Evolutionary conservation across 2,888 invertebrate genomes (phyloP), one percentile per base, ranked within the genome.

Genomic region (Saturnia pavonia): DNA sequence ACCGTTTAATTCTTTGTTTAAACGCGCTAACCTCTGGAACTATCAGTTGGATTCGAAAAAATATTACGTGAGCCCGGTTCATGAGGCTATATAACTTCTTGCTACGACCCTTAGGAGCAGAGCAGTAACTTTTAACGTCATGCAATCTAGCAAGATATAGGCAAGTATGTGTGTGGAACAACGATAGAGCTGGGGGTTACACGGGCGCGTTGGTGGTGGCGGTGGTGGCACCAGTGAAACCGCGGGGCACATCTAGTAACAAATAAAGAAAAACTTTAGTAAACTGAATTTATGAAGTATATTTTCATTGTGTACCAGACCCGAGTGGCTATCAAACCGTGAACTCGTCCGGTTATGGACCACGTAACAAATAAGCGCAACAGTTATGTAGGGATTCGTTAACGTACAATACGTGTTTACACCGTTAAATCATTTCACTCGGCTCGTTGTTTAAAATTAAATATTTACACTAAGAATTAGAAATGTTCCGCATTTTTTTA

Each of bases 321-420:
- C 6, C 27, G 4, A 68, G 72, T 72, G 71, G 73, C 68, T 70
- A 70, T 60, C 70, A 68, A 75, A 70, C 76, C 80, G 75, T 80
- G 80, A 77, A 77, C 72, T 48, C 73, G 69, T 69, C 51, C 45
- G 63, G 75, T 68, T 40, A 27, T 63, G 63, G 14, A 69, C 75
- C 75, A 77, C 79, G 79, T 77, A 82, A 83, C 75, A 69, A 60
- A 70, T 34, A 65, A 76, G 76, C 80, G 79, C 80, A 84, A 84
- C 80, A 27, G 79, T 81, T 80, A 80, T 78, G 79, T 78, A 67
- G 48, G 51, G 67, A 63, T 63, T 68, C 66, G 73, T 72, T 72
- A 79, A 76, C 71, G 78, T 34, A 34, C 2, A 2, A 6, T 78
- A 76, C 74, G 73, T 76, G 74, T 72, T 69, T 72, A 25, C 60